Base-by-base conservation (phyloP, 1,140 invertebrate species). In the Polyergus mexicanus region DNA sequence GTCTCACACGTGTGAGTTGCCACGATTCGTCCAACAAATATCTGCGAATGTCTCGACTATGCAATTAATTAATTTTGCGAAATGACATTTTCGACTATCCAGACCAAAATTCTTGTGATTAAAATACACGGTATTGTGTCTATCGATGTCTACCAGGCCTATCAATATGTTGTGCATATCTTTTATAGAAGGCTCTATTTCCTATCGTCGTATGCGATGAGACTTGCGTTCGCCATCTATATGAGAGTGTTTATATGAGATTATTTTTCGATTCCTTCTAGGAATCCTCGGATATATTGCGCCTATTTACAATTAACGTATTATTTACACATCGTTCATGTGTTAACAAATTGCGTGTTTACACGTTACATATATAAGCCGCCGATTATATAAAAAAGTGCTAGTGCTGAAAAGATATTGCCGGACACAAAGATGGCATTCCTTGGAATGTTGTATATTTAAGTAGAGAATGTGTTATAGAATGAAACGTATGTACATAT, bases 361-460 rank as follows among this genome's bases (percentile, higher is more conserved):
- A 56, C 13, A 28, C 47, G n/a, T n/a, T 47, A 58, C 58, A 62
- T 60, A 72, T 86, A 69, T 81, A 86, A 63, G 47, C 51, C 25
- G 75, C 76, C 60, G 44, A 72, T 72, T 62, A 22, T 71, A 78
- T 41, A 66, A 74, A 89, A 58, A 85, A 38, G 84, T 88, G 87
- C 87, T 88, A 89, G 88, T 89, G 71, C 71, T 89, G 88, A 89
- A 65, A 38, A 86, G 89, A 90, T 93, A 91, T 91, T 93, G 92
- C 87, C 91, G 91, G 92, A 93, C 86, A 93, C 86, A 87, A 90
- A 69, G 13, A 90, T 90, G 83, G 87, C 86, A 92, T 90, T 92
- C 88, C 89, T 88, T 92, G 91, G 92, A 94, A 94, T 94, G 93
- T 94, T 94, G 86, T 90, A 92, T 90, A 91, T 91, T 77, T 92